Base-by-base conservation (phyloP, 2,888 invertebrate genomes). In the Tetrapedia diversipes region DNA sequence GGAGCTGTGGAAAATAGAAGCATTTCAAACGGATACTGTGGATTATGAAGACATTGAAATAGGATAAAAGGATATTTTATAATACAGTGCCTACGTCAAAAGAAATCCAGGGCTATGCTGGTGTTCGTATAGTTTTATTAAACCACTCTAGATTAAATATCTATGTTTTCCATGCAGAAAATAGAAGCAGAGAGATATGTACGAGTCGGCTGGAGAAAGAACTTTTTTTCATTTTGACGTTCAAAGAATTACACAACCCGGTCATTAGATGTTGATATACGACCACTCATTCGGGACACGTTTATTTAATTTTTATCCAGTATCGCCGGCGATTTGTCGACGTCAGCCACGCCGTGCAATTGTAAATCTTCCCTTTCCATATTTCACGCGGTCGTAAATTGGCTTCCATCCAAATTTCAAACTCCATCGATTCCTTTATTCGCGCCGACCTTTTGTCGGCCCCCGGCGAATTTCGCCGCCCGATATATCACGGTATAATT, bases 401-500 rank as follows among this genome's bases (percentile, higher is more conserved):
- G 79, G 78, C 78, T 29, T 19, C 27, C 65, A 69, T 73, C 78
- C 78, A 79, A 79, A 73, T 78, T 79, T 79, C 67, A 78, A 78
- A 73, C 78, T 56, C 78, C 78, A 78, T 79, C 78, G 79, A 78
- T 78, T 78, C 79, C 65, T 79, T 77, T 73, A 73, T 79, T 57
- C 79, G 29, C 49, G 51, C n/a, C 43, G 64, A 39, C 78, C 79
- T 64, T 77, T 73, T 65, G 72, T 73, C 64, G 37, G 27, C 47
- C 8, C 1, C 27, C 8, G 27, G 4, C 27, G 60, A 49, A 57
- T 69, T 68, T 73, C 68, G 19, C n/a, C n/a, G 7, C n/a, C 43
- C 27, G 49, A 79, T 68, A 73, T 69, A 79, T 73, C 65, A 39
- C 19, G 54, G 16, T 47, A 61, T 65, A 65, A 61, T 79, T 79